Evolutionary conservation across 2,113 vertebrate species (phyloP).

Genomic region (Prietella phreatophila): DNA sequence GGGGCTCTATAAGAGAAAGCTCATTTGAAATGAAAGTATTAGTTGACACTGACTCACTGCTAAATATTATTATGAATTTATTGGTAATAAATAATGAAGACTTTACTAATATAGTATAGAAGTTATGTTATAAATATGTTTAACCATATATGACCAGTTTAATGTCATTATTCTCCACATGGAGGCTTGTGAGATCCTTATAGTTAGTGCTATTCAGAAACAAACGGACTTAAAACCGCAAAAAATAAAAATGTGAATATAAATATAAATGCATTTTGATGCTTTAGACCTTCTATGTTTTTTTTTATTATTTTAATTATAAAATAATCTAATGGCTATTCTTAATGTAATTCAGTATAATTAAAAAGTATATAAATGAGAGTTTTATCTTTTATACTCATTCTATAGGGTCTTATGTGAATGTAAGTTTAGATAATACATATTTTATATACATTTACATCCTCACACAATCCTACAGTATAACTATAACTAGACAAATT

Average conservation of each 20-base stretch:
- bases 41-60: no score
- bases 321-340: no score
- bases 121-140: not conserved
- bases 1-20: no score
- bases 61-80: not conserved
- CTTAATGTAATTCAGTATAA: no score
- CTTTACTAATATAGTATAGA: not conserved
- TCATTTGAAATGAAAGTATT: no score
- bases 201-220: not conserved
- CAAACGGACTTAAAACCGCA: no score
- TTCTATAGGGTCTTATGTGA: not conserved
- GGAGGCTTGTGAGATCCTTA: not conserved
- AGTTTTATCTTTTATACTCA: no score
- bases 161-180: conserved; percentile 18
- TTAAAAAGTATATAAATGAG: no score
- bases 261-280: not conserved
- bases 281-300: not conserved
- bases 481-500: no score
- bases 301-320: not conserved
- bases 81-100: not conserved
- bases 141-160: not conserved
- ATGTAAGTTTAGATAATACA: not conserved
- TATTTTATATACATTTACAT: not conserved
- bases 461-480: no score
- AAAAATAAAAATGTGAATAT: not conserved